phyloP scores from a whole-genome alignment of 2,888 invertebrate species.

The Quadriops clusia region DNA sequence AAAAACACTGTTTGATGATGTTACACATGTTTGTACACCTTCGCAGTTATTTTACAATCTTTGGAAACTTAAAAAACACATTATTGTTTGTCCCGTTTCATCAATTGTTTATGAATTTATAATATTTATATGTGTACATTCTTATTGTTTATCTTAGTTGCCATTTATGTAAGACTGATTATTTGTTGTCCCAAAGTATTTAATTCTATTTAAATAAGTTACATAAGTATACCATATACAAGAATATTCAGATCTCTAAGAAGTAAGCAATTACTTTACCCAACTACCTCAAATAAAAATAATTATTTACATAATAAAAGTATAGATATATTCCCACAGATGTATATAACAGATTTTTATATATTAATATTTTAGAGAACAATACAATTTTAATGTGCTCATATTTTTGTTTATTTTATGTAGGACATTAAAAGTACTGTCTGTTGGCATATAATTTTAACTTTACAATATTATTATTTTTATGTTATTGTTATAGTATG shows the following conservation, averaged over 20 bases:
- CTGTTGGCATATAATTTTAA: slow-evolving; percentile 24
- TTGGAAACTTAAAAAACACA: too few relatives aligned
- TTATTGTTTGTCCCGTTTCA: too few relatives aligned
- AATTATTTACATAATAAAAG: slow-evolving; percentile 12
- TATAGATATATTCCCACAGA: slow-evolving; percentile 11
- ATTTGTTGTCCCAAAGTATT: slow-evolving; percentile 31
- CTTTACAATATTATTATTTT: slow-evolving; percentile 29
- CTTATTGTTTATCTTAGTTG: slow-evolving; percentile 16
- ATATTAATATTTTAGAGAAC: slow-evolving; percentile 25
- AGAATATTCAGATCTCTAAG: slow-evolving; percentile 19
- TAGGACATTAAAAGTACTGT: slow-evolving; percentile 20
- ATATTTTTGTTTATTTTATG: slow-evolving; percentile 22
- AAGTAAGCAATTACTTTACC: slow-evolving; percentile 23
- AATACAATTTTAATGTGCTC: slow-evolving; percentile 23
- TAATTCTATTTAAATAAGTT: slow-evolving; percentile 15
- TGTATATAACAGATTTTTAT: slow-evolving; percentile 26
- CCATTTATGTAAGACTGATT: slow-evolving; percentile 38
- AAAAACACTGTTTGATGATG: slow-evolving; percentile 8
- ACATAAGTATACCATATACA: slow-evolving; percentile 9
- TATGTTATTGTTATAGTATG: slow-evolving; percentile 33
- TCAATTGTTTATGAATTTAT: slow-evolving; percentile 3
- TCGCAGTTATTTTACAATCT: slow-evolving; percentile 3
- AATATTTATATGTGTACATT: neutral
- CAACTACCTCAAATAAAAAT: slow-evolving; percentile 26
- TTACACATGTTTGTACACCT: slow-evolving; percentile 5